Evolutionary conservation across 2,888 invertebrate genomes (phyloP), one percentile per base, ranked within the genome.

Genomic region (Hoplodrina ambigua): DNA sequence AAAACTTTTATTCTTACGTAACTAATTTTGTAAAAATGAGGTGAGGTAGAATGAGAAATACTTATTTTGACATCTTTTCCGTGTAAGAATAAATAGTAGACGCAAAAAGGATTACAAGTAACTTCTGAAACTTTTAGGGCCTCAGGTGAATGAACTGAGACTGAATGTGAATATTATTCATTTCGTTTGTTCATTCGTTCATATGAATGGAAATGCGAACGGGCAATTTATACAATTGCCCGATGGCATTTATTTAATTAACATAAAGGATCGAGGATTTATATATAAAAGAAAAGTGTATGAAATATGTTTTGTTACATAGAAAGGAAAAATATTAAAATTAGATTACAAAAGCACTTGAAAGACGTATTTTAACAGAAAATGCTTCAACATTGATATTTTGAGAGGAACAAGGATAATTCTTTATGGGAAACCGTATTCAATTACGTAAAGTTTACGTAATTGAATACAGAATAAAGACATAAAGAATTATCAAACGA

Each of bases 1-100:
- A 25, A 58, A 69, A 59, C 74, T 74, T 69, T 54, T 62, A 46
- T 69, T 50, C 17, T 57, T 56, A 58, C 49, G 46, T 56, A 25
- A 46, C 44, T 62, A 52, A 75, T 46, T 75, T 59, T 30, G 37
- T 55, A 50, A 37, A 75, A 68, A 46, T 57, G 67, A 58, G 37
- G 20, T 13, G 13, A 62, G 62, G 68, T 53, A 3, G 6, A 50
- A 44, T 59, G 50, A 52, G 46, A 52, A 44, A 46, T 56, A 52
- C n/a, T 59, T 55, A 46, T 52, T 58, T 56, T 46, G 25, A 58
- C 20, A 44, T 11, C 4, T 56, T 72, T 67, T 64, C 33, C 37
- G 50, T 72, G 37, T 56, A 25, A 49, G n/a, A 52, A 64, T 57
- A 61, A 30, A 68, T 54, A 46, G n/a, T 57, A 68, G 4, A 44